Base-by-base conservation (phyloP, 2,797 vertebrate genomes). In the Podarcis siculus region DNA sequence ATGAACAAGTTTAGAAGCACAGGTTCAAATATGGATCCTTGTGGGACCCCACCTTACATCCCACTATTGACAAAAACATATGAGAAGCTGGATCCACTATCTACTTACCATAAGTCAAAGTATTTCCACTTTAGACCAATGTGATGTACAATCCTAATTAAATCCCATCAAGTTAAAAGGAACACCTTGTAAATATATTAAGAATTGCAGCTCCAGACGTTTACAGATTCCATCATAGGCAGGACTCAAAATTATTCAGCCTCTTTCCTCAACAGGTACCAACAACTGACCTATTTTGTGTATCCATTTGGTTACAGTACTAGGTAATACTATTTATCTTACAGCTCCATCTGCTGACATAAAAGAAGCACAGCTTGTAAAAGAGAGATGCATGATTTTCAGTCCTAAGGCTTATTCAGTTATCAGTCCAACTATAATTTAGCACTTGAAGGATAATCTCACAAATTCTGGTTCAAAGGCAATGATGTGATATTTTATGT, bases 341-440 rank as follows among this genome's bases (percentile, higher is more conserved):
- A 58, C 92, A 93, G 94, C 94, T 92, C 95, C 94, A 94, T 92
- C 95, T 96, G 86, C 92, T 92, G 95, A 86, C 84, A 1, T 23
- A 5, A 89, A 32, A 21, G 76, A 5, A 1, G 72, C 64, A 93
- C 45, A 8, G 58, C 88, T 3, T 58, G 1, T 2, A 61, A 61
- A 79, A 93, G 0, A 86, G 8, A 42, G 5, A 69, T 55, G 49
- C 8, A 76, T 58, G 25, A 30, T 32, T 82, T 77, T 25, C 37
- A 66, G 12, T 23, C 69, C 30, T 10, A 49, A 39, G 8, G 12
- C 5, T 86, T 55, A 71, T 71, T 12, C n/a, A 64, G 35, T 8
- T 6, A 13, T 55, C 15, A n/a, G 49, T 79, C 19, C 7, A 58
- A 5, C 30, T 49, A 61, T 5, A 67, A 69, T 49, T 77, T 61